Evolutionary conservation across 1,140 invertebrate genomes (phyloP).

Genomic region (Luehdorfia chinensis): DNA sequence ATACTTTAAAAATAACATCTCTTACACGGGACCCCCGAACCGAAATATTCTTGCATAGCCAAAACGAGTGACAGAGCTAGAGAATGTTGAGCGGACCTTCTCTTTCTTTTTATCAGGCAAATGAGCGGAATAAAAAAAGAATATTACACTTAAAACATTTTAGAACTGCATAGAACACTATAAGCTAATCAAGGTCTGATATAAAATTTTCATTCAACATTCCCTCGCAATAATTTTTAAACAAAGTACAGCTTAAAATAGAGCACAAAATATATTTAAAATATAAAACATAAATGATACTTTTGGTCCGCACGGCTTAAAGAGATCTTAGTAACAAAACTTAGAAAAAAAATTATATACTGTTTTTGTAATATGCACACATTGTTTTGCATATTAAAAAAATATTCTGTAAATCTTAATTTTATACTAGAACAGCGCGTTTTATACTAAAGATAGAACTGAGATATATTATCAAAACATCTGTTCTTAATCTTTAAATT

Average conservation of each 20-base stretch:
- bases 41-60: conserved; percentile 16
- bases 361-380: not conserved
- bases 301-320: conserved; percentile 11
- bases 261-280: conserved; percentile 5
- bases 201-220: not conserved
- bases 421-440: too few species aligned
- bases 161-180: not conserved
- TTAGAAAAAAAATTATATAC: not conserved
- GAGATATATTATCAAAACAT: too few species aligned
- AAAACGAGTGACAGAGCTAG: conserved; percentile 7
- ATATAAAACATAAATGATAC: conserved; percentile 8
- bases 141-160: not conserved
- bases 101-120: not conserved
- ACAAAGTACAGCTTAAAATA: conserved; percentile 5
- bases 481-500: not conserved
- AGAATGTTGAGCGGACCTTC: conserved; percentile 3
- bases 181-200: too few species aligned
- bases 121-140: not conserved
- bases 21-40: conserved; percentile 5
- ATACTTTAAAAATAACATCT: conserved; percentile 21
- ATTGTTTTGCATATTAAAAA: not conserved
- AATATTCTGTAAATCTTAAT: not conserved
- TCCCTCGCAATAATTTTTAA: conserved; percentile 1
- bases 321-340: not conserved
- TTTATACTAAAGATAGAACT: too few species aligned